Conservation (phyloP, 2,888 invertebrate genomes). For the Lithodes maja region DNA sequence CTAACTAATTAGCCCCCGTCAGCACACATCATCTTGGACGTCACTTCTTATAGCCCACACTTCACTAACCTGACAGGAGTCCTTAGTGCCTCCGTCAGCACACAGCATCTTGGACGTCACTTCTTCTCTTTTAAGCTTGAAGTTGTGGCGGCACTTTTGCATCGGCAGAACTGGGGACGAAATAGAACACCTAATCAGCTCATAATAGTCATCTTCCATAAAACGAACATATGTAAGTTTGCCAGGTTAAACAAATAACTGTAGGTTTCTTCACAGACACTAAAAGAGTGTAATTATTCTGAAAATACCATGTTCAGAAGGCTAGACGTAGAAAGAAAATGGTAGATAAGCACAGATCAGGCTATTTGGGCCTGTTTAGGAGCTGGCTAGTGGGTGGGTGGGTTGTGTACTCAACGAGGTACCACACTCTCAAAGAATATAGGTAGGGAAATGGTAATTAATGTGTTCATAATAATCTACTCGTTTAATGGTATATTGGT, state of each 20-base stretch:
- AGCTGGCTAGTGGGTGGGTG: no score
- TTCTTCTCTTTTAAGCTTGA: conserved; percentile 29
- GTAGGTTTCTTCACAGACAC: background rate
- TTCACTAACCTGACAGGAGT: conserved; percentile 38
- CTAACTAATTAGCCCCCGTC: background rate
- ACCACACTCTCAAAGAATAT: no score
- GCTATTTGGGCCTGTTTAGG: no score
- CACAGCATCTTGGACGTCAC: conserved; percentile 35
- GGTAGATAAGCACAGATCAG: no score
- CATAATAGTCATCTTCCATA: background rate
- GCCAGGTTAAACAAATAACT: background rate
- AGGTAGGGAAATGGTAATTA: no score
- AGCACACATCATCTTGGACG: background rate
- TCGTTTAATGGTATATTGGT: no score
- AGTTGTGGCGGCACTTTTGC: conserved; percentile 44
- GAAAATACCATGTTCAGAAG: no score
- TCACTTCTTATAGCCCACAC: background rate
- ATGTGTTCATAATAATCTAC: no score
- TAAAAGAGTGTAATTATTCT: no score
- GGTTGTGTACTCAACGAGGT: no score
- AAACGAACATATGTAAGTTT: background rate
- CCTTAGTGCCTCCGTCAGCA: background rate
- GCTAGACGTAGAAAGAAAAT: no score
- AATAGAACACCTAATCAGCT: background rate
- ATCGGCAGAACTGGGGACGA: conserved; percentile 25